phyloP scores from a whole-genome alignment of 2,113 vertebrate genomes.

The Rhombomys opimus region DNA sequence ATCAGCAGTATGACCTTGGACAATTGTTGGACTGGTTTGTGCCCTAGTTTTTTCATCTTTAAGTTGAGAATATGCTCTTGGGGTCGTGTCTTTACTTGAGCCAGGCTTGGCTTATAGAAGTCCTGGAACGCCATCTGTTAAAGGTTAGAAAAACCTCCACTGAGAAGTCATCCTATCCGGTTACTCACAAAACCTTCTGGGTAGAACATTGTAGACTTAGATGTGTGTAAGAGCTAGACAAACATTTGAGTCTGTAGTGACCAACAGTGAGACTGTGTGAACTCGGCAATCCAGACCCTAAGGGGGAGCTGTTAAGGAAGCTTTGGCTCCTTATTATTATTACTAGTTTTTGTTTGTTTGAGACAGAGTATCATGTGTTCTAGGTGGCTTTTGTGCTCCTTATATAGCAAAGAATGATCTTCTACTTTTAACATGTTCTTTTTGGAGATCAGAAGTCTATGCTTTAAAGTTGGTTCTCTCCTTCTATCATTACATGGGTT shows the following conservation, averaged over 20 bases:
- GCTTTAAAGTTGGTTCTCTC: background rate
- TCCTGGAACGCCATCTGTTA: background rate
- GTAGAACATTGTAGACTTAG: background rate
- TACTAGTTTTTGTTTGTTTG: background rate
- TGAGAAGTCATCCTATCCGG: background rate
- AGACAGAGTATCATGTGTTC: background rate
- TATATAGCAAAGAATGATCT: background rate
- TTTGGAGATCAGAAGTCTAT: background rate
- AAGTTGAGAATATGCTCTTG: background rate
- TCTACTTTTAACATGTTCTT: background rate
- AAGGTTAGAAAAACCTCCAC: background rate
- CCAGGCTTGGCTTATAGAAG: slow-evolving; percentile 18
- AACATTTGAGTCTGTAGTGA: background rate
- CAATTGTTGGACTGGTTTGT: slow-evolving; percentile 9
- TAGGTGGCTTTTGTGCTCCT: background rate
- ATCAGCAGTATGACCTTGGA: background rate
- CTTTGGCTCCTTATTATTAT: slow-evolving; percentile 1
- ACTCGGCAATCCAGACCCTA: background rate
- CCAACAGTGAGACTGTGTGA: background rate
- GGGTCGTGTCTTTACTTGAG: slow-evolving; percentile 25
- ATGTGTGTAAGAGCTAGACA: background rate
- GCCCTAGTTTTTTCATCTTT: background rate
- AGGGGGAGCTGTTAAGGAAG: background rate
- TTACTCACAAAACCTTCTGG: background rate
- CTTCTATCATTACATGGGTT: background rate